These are phyloP conservation scores for Cantharis rustica DNA, from an alignment of 2,888 invertebrate species.

Conservation along the genomic window DNA sequence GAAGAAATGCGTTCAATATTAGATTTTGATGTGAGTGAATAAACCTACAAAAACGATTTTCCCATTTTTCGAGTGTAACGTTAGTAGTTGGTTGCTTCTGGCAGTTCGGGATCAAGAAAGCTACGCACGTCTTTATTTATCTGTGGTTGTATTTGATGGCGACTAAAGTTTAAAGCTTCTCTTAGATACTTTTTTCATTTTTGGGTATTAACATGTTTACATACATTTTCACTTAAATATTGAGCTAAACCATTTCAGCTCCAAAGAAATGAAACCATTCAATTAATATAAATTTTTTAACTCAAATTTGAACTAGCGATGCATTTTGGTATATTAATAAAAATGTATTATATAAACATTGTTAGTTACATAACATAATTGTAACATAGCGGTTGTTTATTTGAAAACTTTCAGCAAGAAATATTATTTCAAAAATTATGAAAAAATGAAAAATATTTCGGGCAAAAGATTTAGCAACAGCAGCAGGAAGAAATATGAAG, in stretches of 20 bases:
- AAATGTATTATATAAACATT: too few relatives aligned
- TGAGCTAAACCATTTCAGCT: background rate
- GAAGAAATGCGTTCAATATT: slow-evolving; percentile 30
- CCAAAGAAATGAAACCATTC: background rate
- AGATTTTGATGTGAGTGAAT: slow-evolving; percentile 33
- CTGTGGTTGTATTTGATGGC: slow-evolving; percentile 37
- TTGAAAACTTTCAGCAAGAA: too few relatives aligned
- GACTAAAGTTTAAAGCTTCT: slow-evolving; percentile 19
- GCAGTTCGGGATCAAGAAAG: slow-evolving; percentile 37
- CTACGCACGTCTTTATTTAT: slow-evolving; percentile 46
- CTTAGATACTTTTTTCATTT: slow-evolving; percentile 26
- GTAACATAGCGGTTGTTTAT: too few relatives aligned
- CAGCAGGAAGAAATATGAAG: too few relatives aligned
- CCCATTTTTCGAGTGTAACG: slow-evolving; percentile 35
- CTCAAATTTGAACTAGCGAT: too few relatives aligned
- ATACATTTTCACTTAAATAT: background rate
- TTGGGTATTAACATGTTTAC: background rate
- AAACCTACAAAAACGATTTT: slow-evolving; percentile 37
- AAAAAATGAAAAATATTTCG: too few relatives aligned
- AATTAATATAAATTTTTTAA: background rate
- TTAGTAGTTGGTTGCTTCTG: slow-evolving; percentile 34
- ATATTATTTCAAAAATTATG: too few relatives aligned
- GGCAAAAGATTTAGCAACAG: too few relatives aligned
- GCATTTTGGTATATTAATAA: too few relatives aligned
- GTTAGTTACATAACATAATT: too few relatives aligned